These are phyloP conservation scores for Ochlodes sylvanus DNA, from an alignment of 2,888 invertebrate genomes.

Conservation along the genomic window DNA sequence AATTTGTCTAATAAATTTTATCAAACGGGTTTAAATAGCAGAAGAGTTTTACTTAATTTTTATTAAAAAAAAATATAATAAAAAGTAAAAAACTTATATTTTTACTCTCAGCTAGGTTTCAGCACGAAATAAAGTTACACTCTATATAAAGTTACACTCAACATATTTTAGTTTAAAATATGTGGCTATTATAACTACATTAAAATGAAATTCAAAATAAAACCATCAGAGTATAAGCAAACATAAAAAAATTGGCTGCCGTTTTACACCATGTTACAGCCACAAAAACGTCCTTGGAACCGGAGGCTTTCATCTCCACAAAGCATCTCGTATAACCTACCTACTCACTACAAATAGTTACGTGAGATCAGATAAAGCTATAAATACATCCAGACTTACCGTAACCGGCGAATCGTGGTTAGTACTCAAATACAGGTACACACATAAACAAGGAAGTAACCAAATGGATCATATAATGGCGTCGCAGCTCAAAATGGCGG, in stretches of 20 bases:
- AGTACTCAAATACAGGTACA: slow-evolving; percentile 7
- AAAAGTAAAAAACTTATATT: too few species aligned
- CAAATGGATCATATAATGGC: slow-evolving; percentile 60
- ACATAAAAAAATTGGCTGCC: slow-evolving; percentile 12
- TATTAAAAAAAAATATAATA: too few species aligned
- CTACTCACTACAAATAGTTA: slow-evolving; percentile 3
- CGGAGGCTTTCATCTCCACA: slow-evolving; percentile 37
- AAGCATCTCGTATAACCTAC: slow-evolving; percentile 28
- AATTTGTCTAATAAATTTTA: too few species aligned
- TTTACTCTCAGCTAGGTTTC: too few species aligned
- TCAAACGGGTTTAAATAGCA: too few species aligned
- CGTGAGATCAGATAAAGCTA: not conserved
- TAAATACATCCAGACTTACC: slow-evolving; percentile 19
- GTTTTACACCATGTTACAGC: slow-evolving; percentile 33
- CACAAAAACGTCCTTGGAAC: slow-evolving; percentile 53
- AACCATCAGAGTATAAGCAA: slow-evolving; percentile 2
- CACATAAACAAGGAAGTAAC: slow-evolving; percentile 56
- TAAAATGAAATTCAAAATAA: not conserved
- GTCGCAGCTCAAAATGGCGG: slow-evolving; percentile 61
- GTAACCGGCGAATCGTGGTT: slow-evolving; percentile 1
- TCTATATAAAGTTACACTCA: too few species aligned
- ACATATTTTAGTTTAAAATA: too few species aligned
- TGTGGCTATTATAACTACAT: not conserved
- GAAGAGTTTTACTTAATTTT: too few species aligned
- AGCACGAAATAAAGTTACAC: too few species aligned